Base-by-base conservation (phyloP, 2,113 vertebrate genomes). In the Peromyscus polionotus region DNA sequence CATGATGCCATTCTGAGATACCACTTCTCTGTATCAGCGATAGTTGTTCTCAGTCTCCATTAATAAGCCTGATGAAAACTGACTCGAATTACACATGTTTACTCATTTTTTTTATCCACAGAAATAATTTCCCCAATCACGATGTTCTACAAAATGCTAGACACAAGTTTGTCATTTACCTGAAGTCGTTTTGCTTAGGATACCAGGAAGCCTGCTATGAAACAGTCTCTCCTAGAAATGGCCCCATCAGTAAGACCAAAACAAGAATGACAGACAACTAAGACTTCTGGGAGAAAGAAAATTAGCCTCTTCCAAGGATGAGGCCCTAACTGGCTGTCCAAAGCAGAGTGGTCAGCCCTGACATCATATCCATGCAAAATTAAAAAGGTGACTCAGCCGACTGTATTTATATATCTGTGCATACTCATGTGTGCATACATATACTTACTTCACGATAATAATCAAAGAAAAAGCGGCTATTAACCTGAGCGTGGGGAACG, bases 81-180 rank as follows among this genome's bases (percentile, higher is more conserved):
- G 31, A 77, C 54, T 42, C 42, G 26, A 73, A 22, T 80, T 79
- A 90, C 2, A 80, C 68, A 65, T n/a, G 75, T 81, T 48, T 79
- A 51, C 33, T 51, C 48, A 51, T 59, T 85, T 94, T 65, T 65
- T 48, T 11, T 61, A 95, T 76, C 36, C 45, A 61, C 83, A 73
- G 90, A 54, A 57, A 17, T 93, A 73, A 77, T 91, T 87, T 68
- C 33, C 83, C 26, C 36, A 96, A 89, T 51, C 9, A 79, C 22
- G 42, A 36, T 80, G 57, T 61, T 95, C 42, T 70, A 31, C 45
- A 94, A 93, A 95, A 93, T 65, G 22, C 19, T 85, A 87, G 20
- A 68, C 68, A 95, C 4, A 31, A 84, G 72, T 63, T 90, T 85
- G 81, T 65, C 61, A 84, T 92, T 90, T 70, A 75, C 63, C 36